These are phyloP conservation scores for Aphrophora alni DNA, from an alignment of 2,888 invertebrate species.

Conservation along the genomic window DNA sequence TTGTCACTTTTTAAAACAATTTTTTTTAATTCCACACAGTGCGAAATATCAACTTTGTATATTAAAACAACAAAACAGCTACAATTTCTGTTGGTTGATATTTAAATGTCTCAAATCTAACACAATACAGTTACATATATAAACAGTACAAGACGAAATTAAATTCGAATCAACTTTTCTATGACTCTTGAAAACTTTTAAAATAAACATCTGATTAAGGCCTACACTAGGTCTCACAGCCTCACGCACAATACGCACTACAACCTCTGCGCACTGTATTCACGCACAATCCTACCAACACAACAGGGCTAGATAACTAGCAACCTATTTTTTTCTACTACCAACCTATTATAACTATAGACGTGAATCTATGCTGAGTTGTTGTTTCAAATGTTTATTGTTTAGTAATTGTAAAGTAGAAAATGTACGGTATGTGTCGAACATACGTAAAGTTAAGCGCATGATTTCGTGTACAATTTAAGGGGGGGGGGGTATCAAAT, in stretches of 20 bases:
- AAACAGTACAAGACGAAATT: not conserved
- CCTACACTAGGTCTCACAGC: not conserved
- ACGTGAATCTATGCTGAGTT: not conserved
- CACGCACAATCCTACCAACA: not conserved
- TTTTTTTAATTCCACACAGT: too few species aligned
- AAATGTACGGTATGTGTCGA: not conserved
- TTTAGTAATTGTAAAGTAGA: not conserved
- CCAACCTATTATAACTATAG: not conserved
- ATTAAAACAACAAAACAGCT: too few species aligned
- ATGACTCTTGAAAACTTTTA: not conserved
- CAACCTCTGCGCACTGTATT: not conserved
- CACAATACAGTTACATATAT: not conserved
- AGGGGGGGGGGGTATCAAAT: not conserved
- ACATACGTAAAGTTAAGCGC: not conserved
- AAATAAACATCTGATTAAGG: not conserved
- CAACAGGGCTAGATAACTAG: not conserved
- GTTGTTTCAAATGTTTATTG: too few species aligned
- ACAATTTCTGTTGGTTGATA: too few species aligned
- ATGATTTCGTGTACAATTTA: not conserved
- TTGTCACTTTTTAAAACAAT: not conserved
- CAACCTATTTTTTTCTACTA: not conserved
- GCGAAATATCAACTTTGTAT: too few species aligned
- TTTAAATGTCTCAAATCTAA: too few species aligned
- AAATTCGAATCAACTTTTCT: not conserved
- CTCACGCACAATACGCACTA: constrained; percentile 6